A percentile compares a stretch with the other conserved stretches of the same genome.
Conservation (phyloP, 2,113 vertebrate species). For the Paedocypris sp. region DNA sequence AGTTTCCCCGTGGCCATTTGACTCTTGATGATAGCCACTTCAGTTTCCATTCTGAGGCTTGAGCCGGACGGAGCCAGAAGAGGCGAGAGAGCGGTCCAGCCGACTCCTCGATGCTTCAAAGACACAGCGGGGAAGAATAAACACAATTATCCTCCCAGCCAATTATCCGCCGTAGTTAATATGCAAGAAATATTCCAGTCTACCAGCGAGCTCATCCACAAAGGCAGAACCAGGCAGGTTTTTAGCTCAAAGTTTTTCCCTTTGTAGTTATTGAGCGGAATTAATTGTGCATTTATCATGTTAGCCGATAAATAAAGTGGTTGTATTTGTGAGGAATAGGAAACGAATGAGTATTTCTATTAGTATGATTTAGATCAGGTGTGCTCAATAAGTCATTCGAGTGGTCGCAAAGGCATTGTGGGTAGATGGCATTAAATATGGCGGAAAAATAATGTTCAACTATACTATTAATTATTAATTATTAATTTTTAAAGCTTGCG, state of each 20-base stretch:
- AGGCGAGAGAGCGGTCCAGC: no score
- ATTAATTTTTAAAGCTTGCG: no score
- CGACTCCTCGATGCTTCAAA: constrained; percentile 14
- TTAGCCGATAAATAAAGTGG: background rate
- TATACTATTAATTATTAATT: no score
- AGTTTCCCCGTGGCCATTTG: background rate
- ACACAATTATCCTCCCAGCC: constrained; percentile 8
- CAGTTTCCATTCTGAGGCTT: constrained; percentile 6
- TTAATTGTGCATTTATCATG: constrained; percentile 1
- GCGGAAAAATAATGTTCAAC: no score
- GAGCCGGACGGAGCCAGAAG: background rate
- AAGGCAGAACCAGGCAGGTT: background rate
- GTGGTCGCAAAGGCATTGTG: no score
- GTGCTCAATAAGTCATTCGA: no score
- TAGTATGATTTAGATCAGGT: no score
- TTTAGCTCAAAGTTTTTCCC: background rate
- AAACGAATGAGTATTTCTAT: no score
- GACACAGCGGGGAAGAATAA: background rate
- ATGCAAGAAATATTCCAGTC: background rate
- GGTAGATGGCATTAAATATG: no score
- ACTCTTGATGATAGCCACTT: constrained; percentile 17
- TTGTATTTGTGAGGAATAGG: background rate
- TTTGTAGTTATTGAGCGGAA: background rate
- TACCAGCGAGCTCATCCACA: background rate
- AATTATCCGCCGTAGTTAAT: constrained; percentile 1